Evolutionary conservation across 2,888 invertebrate species (phyloP), one percentile per base, ranked within the genome.

Genomic region (Antheraea assamensis): DNA sequence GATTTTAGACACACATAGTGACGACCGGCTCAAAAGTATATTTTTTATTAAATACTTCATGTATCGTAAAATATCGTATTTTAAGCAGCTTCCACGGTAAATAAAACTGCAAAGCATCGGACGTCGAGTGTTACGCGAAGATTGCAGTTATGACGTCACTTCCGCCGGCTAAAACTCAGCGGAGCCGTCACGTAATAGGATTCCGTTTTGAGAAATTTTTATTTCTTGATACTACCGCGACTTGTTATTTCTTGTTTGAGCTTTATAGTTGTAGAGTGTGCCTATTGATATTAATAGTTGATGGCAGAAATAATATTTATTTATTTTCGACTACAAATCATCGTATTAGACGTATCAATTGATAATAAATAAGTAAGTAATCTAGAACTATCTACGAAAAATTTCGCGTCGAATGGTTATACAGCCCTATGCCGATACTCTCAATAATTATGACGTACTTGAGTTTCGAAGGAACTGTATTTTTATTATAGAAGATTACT

Each of bases 111-210:
- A 68, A 68, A 70, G 70, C 71, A 72, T 72, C 27, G 55, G 61
- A 27, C 71, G 73, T 35, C 73, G 82, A 73, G 76, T 82, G 83
- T 74, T 73, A 72, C 42, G 49, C 75, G 71, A 78, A 82, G 82
- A 83, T 82, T 81, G 82, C 78, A 76, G 75, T 72, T 71, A 74
- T 76, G 73, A 76, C 78, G 76, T 76, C 77, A 76, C 72, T 73
- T 30, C 61, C 71, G 73, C 64, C 72, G 49, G 47, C 68, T 68
- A 72, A 72, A 66, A 66, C 72, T 24, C 49, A 3, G 27, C 52
- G 68, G 68, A 68, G 35, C 66, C 66, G 35, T n/a, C 68, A 35
- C 68, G 68, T 31, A 68, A 68, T 21, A 68, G 35, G 35, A 21
- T 68, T 68, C 68, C 68, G 68, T 21, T 68, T n/a, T 15, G 35